Base-by-base conservation (phyloP, 2,797 vertebrate species). In the Harpagifer antarcticus region DNA sequence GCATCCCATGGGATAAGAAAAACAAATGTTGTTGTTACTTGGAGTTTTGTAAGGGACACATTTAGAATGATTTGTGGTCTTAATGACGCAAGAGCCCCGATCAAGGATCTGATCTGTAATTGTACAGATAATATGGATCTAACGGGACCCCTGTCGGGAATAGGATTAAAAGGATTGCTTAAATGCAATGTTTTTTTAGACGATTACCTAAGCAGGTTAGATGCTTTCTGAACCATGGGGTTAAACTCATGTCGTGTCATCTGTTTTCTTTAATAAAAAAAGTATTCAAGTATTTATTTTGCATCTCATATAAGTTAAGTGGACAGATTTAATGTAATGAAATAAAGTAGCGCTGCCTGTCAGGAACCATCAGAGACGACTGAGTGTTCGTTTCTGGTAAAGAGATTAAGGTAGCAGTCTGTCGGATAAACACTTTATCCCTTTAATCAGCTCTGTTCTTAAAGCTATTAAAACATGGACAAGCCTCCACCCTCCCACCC, bases 391-490 rank as follows among this genome's bases (percentile, higher is more conserved):
- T 74, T 83, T 79, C 48, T 63, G 58, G 81, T 76, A 64, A 83
- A 58, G 64, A 84, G 86, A 82, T 91, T 91, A 90, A 82, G 53
- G 67, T 82, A 62, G 78, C 56, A 52, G 73, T 76, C 84, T 68
- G 74, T 73, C 58, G 67, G 87, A 88, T 90, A 79, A 86, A 82
- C 78, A 74, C 65, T 79, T 90, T 69, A 91, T 89, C 83, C 76
- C 42, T 84, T 89, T 88, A 90, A 88, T 94, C 85, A 87, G 82
- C 86, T 89, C 81, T 85, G 61, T 78, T 80, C 77, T 57, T 88
- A 84, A 85, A 89, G 75, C 90, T 78, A 86, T 90, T 88, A 81
- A 90, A 90, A 84, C 80, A 66, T 81, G 48, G 61, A 79, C 49
- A 43, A 65, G 50, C 57, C 67, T 81, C 59, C 55, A 20, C 67